These are phyloP conservation scores for Sapajus apella DNA, from an alignment of 2,113 vertebrate species.

Conservation along the genomic window DNA sequence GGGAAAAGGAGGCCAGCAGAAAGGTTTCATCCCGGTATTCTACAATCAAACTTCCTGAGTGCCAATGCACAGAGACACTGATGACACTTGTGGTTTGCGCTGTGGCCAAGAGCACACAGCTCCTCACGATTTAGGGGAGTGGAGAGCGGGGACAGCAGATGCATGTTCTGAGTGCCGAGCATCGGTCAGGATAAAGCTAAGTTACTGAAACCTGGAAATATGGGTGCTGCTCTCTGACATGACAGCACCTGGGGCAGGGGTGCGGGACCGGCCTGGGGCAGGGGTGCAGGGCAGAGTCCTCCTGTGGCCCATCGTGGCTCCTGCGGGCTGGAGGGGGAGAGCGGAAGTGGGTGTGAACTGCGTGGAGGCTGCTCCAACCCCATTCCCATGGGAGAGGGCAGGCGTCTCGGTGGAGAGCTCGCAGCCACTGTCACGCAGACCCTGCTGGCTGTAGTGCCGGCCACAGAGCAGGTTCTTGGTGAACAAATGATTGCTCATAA, in stretches of 20 bases:
- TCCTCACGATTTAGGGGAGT: not conserved
- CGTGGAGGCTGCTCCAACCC: not conserved
- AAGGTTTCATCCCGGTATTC: not conserved
- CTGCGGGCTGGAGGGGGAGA: not conserved
- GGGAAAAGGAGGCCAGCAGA: no score
- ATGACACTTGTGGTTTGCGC: accelerated
- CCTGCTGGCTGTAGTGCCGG: accelerated
- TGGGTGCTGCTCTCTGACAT: accelerated
- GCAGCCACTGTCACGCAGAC: accelerated
- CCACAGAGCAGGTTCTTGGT: no score
- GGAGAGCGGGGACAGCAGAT: no score
- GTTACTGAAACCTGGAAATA: not conserved
- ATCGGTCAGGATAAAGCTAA: not conserved
- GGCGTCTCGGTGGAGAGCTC: not conserved
- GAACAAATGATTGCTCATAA: not conserved
- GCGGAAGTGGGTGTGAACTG: not conserved
- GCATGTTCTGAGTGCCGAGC: accelerated
- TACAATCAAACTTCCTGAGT: not conserved
- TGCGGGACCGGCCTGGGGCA: not conserved
- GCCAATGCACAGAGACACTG: not conserved
- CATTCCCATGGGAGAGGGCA: not conserved
- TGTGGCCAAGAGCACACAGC: accelerated
- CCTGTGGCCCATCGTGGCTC: accelerated
- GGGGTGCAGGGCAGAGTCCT: not conserved
- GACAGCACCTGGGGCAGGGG: accelerated